Evolutionary conservation across 2,888 invertebrate genomes (phyloP), one percentile per base, ranked within the genome.

Genomic region (Gortyna flavago): DNA sequence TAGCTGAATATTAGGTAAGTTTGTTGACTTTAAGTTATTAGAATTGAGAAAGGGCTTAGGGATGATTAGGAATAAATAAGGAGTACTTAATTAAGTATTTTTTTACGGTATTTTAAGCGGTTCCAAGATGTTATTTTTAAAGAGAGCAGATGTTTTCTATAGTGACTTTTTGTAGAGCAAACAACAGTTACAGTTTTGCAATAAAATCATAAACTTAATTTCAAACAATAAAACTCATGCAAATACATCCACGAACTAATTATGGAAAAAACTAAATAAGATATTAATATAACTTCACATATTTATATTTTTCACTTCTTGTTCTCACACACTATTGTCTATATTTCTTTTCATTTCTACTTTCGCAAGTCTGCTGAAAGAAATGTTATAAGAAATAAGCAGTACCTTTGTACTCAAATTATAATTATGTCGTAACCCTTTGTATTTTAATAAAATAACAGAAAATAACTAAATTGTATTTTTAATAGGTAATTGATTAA

Each of bases 1-100:
- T n/a, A 51, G 59, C 70, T 35, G 38, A 82, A 82, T 75, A 85
- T 82, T 77, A 85, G 74, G 84, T 85, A 67, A 85, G 85, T 84
- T 54, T 25, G 7, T 29, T 61, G 9, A 41, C 9, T 72, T 54
- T 54, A 67, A 61, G 4, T 70, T 25, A 13, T 67, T 59, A 16
- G 65, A 35, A 25, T 29, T 66, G 25, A 57, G 25, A 16, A 29
- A 18, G 29, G 5, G 21, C 32, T 25, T 4, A 65, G 1, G 4
- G 0, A 3, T 21, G 6, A 29, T 48, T 61, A 6, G 0, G 0
- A 32, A 41, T n/a, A 11, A 25, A 21, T 67, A 16, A n/a, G 11
- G 2, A 25, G 0, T 32, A 13, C 18, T 2, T 32, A 32, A 1
- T 62, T n/a, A 9, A 2, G 11, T 44, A 29, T 9, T 38, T 38